Percentiles rank a stretch among this genome's conserved stretches.
Conservation (phyloP, 2,797 vertebrate genomes). For the Saxicola maurus region DNA sequence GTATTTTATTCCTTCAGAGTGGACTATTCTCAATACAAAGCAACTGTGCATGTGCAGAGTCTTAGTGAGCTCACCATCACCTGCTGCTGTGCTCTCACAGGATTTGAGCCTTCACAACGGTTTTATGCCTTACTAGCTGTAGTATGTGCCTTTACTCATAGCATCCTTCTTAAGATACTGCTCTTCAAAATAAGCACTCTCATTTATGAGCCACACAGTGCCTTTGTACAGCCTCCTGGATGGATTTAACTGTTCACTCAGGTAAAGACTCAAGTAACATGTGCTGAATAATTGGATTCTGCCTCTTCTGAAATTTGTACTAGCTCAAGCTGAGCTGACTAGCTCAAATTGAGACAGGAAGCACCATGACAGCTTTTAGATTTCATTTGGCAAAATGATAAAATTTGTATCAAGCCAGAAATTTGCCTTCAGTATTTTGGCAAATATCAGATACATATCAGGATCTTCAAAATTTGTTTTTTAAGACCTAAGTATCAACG, state of each 20-base stretch:
- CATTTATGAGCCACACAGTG: not conserved
- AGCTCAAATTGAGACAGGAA: not conserved
- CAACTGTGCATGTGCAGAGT: fast-evolving
- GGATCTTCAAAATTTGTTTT: not conserved
- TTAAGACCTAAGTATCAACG: not conserved
- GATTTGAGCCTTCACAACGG: not conserved
- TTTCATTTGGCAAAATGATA: not conserved
- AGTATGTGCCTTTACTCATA: not conserved
- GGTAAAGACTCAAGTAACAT: not conserved
- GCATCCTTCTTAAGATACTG: not conserved
- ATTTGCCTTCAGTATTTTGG: not conserved
- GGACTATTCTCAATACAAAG: not conserved
- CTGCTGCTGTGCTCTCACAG: not conserved
- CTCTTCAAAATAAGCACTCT: not conserved
- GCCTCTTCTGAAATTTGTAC: not conserved
- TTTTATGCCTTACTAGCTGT: not conserved
- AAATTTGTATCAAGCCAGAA: not conserved
- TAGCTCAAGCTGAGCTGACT: not conserved
- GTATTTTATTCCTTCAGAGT: not conserved
- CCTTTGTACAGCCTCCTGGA: not conserved
- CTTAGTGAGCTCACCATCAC: fast-evolving
- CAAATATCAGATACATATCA: not conserved
- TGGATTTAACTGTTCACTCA: not conserved
- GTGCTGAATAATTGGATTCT: not conserved
- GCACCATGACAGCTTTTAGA: not conserved